Evolutionary conservation across 1,140 invertebrate genomes (phyloP).

Genomic region (Cherax quadricarinatus): DNA sequence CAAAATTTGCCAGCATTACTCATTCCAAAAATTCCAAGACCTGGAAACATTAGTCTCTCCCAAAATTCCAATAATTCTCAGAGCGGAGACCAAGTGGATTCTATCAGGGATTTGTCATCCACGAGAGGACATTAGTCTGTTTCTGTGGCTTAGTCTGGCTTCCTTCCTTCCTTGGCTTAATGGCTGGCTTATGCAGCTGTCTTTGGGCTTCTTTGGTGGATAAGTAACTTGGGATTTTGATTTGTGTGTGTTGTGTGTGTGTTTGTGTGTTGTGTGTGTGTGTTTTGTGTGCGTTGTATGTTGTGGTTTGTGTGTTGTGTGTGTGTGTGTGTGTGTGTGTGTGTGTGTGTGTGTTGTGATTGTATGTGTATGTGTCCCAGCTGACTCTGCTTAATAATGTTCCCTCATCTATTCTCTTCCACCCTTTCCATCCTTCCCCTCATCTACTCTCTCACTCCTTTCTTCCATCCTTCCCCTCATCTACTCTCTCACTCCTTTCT

Average conservation of each 20-base stretch:
- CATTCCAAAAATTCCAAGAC: conserved; percentile 5
- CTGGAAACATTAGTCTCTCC: conserved; percentile 3
- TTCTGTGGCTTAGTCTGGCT: background rate
- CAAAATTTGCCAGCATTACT: conserved; percentile 7
- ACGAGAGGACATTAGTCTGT: background rate
- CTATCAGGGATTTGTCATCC: background rate
- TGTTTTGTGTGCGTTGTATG: too few relatives aligned
- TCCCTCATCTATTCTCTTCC: background rate
- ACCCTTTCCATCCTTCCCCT: background rate
- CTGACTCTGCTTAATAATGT: background rate
- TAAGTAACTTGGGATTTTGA: background rate
- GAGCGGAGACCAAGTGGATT: background rate
- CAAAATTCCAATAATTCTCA: conserved; percentile 5
- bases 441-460: too few relatives aligned
- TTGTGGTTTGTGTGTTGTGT: too few relatives aligned
- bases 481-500: background rate
- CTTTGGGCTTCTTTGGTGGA: background rate
- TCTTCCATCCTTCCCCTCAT: background rate
- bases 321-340: too few relatives aligned
- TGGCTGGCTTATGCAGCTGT: background rate
- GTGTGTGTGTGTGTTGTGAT: too few relatives aligned
- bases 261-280: background rate
- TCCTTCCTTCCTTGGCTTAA: background rate
- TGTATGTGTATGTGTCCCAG: background rate
- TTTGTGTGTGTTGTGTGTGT: too few relatives aligned